phyloP scores from a whole-genome alignment of 2,888 invertebrate species.

The Orchesellides sinensis region DNA sequence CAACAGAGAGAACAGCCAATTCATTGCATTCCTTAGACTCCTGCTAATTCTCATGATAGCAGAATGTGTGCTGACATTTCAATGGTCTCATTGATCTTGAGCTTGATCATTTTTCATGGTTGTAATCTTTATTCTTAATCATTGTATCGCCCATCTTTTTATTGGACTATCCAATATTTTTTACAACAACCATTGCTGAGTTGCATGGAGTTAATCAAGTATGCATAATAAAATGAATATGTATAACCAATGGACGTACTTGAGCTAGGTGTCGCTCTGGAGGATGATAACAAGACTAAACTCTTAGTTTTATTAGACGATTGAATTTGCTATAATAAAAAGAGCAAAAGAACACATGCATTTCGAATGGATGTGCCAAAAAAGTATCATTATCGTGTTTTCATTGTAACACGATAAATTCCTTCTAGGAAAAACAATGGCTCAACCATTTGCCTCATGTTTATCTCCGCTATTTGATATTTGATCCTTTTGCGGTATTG shows the following conservation, averaged over 20 bases:
- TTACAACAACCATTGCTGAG: too few species aligned
- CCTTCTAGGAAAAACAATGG: too few species aligned
- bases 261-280: neutral
- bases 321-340: neutral
- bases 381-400: too few species aligned
- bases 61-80: conserved; percentile 3
- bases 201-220: too few species aligned
- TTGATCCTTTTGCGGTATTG: neutral
- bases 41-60: neutral
- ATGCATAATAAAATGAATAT: too few species aligned
- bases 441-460: too few species aligned
- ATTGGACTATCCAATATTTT: neutral
- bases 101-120: conserved; percentile 20
- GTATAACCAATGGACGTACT: too few species aligned
- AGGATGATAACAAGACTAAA: too few species aligned
- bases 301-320: neutral
- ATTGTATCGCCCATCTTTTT: conserved; percentile 21
- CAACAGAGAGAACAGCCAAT: neutral
- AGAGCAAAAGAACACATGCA: too few species aligned
- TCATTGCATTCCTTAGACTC: too few species aligned
- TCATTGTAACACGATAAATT: too few species aligned
- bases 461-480: neutral
- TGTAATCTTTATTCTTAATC: conserved; percentile 42
- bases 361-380: too few species aligned
- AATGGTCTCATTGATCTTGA: conserved; percentile 39